These are phyloP conservation scores for Pipistrellus pygmaeus DNA, from an alignment of 2,797 vertebrate genomes.

Conservation along the genomic window DNA sequence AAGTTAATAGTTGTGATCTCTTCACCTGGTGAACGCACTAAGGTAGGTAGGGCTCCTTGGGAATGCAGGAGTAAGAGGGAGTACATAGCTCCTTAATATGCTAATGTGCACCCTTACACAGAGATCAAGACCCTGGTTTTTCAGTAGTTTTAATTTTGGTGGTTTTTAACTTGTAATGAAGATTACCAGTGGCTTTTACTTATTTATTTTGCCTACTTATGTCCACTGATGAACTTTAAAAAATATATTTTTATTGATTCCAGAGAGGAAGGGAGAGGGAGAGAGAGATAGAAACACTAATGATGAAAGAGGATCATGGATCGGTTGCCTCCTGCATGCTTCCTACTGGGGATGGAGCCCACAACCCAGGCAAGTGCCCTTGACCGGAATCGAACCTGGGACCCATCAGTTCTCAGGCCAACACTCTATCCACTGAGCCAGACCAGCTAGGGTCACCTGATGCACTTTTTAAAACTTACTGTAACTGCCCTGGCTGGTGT, in stretches of 20 bases:
- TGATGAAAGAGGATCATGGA: too few species aligned
- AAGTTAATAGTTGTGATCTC: constrained; percentile 49
- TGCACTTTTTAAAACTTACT: background rate
- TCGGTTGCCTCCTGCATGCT: too few species aligned
- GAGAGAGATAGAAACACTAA: too few species aligned
- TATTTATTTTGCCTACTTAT: constrained; percentile 40
- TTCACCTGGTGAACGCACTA: background rate
- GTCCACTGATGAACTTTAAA: background rate
- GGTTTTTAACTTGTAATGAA: background rate
- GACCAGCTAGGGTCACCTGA: too few species aligned
- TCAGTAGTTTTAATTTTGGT: background rate
- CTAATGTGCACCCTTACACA: background rate
- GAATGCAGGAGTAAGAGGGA: background rate
- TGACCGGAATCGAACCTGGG: too few species aligned
- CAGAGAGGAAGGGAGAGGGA: too few species aligned
- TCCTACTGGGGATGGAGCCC: too few species aligned
- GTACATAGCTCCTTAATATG: background rate
- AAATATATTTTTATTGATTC: too few species aligned
- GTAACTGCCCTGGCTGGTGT: background rate
- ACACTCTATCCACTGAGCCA: too few species aligned
- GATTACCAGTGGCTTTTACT: background rate
- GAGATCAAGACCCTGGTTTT: background rate
- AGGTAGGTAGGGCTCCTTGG: background rate
- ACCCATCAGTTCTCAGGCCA: too few species aligned
- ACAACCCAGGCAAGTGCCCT: too few species aligned